Percentiles rank a stretch among this genome's conserved stretches.
Conservation (phyloP, 2,797 vertebrate species). For the Gobionotothen gibberifrons region DNA sequence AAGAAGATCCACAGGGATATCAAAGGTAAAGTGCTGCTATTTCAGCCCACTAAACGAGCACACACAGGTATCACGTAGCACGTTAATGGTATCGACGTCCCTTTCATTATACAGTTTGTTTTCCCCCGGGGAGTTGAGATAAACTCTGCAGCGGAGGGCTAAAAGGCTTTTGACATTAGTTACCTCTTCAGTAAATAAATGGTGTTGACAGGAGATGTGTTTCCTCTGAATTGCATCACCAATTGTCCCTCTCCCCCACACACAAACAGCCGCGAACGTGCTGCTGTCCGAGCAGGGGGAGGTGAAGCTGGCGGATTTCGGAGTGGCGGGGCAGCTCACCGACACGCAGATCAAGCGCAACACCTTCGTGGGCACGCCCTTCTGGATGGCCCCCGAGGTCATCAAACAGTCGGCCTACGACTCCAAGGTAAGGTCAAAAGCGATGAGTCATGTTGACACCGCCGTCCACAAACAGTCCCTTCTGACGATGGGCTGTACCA, state of each 20-base stretch:
- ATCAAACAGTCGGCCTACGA: constrained; percentile 99
- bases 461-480: too few species aligned
- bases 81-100: constrained; percentile 55
- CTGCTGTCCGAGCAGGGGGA: constrained; percentile 97
- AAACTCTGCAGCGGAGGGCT: constrained; percentile 11
- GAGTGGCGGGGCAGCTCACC: constrained; percentile 96
- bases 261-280: constrained; percentile 87
- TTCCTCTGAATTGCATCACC: background rate
- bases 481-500: too few species aligned
- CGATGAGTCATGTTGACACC: too few species aligned
- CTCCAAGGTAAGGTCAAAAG: constrained; percentile 88
- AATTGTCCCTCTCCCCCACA: background rate
- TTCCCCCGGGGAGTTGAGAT: constrained; percentile 30
- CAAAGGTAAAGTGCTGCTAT: constrained; percentile 86
- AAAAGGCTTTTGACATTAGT: constrained; percentile 52
- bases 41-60: constrained; percentile 29
- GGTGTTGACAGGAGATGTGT: background rate
- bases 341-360: constrained; percentile 99
- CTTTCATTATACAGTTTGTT: constrained; percentile 38
- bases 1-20: constrained; percentile 99
- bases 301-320: constrained; percentile 97
- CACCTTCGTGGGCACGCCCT: constrained; percentile 97
- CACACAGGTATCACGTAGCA: constrained; percentile 49
- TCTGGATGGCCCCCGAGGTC: constrained; percentile 99
- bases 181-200: constrained; percentile 38